Base-by-base conservation (phyloP, 2,888 invertebrate genomes). In the Xiphydria camelus region DNA sequence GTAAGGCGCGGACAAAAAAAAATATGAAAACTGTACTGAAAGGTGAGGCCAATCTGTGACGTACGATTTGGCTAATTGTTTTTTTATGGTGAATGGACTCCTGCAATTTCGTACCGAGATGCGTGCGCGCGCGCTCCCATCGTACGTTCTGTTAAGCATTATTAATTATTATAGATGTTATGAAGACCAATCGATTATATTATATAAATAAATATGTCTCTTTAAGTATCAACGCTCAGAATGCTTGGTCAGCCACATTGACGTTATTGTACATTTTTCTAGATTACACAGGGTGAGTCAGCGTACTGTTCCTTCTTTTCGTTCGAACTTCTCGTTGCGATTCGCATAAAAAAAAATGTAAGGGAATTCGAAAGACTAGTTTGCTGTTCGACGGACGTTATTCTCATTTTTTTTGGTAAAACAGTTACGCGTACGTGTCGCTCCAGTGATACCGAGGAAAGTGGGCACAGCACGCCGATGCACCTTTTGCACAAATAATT, bases 191-290 rank as follows among this genome's bases (percentile, higher is more conserved):
- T 61, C 47, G 46, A 59, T 52, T 58, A 54, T 58, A 61, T 52
- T 53, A 49, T 33, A 55, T 55, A 49, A 61, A 59, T 54, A 49
- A 55, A 57, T 55, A 42, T 57, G 49, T 58, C 38, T 53, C 45
- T 48, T 53, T 52, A 56, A 53, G 57, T 51, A 53, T 53, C 45
- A 55, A 62, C 47, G 58, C 57, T 59, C 54, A 56, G 41, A 56
- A 61, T 55, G 47, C 57, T 57, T 57, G 52, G 53, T 59, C 57
- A 53, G 47, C 49, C 54, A 54, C 51, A 45, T 55, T 52, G 51
- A 51, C 43, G 49, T 61, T 55, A 58, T 63, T 66, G 66, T 66
- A 66, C 59, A 66, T 66, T 65, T 61, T 46, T 49, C 41, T 57
- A 55, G 53, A 18, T 29, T 9, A 26, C 19, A 18, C 18, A 4